Evolutionary conservation across 2,888 invertebrate species (phyloP).

Genomic region (Nebria salina): DNA sequence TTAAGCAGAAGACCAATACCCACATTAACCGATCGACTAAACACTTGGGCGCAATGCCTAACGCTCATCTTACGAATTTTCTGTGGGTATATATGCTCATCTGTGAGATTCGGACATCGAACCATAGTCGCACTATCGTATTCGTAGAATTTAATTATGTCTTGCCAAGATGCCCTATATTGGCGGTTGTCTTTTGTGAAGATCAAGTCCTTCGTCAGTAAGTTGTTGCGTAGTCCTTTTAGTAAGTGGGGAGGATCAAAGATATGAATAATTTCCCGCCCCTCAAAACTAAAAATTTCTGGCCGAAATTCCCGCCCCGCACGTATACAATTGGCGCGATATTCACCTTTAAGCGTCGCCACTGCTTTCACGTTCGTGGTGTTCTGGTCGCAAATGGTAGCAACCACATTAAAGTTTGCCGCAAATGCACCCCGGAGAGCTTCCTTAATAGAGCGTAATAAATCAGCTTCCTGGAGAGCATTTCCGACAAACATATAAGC

Average conservation of each 20-base stretch:
- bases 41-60: slow-evolving; percentile 3
- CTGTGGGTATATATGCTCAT: neutral
- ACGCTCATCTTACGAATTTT: neutral
- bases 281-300: no score
- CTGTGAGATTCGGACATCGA: neutral
- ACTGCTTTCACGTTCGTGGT: neutral
- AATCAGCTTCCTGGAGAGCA: neutral
- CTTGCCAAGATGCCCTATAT: neutral
- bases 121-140: neutral
- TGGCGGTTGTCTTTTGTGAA: no score
- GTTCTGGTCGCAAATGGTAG: neutral
- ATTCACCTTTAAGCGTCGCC: no score
- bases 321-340: no score
- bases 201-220: no score
- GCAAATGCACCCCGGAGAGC: neutral
- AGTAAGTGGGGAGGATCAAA: no score
- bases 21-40: neutral
- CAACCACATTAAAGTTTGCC: neutral
- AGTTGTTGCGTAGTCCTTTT: no score
- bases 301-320: no score
- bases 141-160: slow-evolving; percentile 48
- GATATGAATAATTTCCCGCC: no score
- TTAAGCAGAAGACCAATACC: neutral
- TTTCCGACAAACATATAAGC: slow-evolving; percentile 22
- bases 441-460: no score